Evolutionary conservation across 2,888 invertebrate genomes (phyloP).

Genomic region (Trichopoda pennipes): DNA sequence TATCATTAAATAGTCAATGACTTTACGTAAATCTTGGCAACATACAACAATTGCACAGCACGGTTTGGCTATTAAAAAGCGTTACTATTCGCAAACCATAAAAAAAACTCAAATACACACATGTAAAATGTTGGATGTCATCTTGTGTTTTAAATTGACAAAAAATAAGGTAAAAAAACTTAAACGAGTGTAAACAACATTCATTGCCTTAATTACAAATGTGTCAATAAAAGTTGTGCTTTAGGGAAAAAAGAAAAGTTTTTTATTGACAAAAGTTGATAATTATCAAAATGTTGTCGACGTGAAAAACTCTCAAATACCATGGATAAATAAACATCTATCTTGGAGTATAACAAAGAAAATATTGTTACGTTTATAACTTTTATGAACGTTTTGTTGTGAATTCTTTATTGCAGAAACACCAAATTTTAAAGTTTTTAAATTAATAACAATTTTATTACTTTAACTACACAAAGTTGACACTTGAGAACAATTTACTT

Average conservation of each 20-base stretch:
- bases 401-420: too few species aligned
- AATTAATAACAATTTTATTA: too few species aligned
- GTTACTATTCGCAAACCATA: slow-evolving; percentile 13
- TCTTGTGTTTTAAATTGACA: slow-evolving; percentile 20
- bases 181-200: slow-evolving; percentile 35
- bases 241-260: slow-evolving; percentile 2
- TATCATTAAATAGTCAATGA: slow-evolving; percentile 62
- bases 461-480: too few species aligned
- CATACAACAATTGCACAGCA: not conserved
- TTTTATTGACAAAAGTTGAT: slow-evolving; percentile 42
- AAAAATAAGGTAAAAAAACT: not conserved
- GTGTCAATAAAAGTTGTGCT: slow-evolving; percentile 27
- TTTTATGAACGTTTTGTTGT: too few species aligned
- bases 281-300: slow-evolving; percentile 18
- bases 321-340: slow-evolving; percentile 1
- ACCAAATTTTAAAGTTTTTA: too few species aligned
- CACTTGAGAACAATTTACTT: too few species aligned
- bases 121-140: slow-evolving; percentile 19
- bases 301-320: not conserved
- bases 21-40: slow-evolving; percentile 40
- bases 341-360: slow-evolving; percentile 16
- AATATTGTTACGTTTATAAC: too few species aligned
- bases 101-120: not conserved
- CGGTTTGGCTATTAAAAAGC: slow-evolving; percentile 40
- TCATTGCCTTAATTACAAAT: slow-evolving; percentile 49